phyloP scores from a whole-genome alignment of 1,140 invertebrate genomes.

The Zaprionus taronus region DNA sequence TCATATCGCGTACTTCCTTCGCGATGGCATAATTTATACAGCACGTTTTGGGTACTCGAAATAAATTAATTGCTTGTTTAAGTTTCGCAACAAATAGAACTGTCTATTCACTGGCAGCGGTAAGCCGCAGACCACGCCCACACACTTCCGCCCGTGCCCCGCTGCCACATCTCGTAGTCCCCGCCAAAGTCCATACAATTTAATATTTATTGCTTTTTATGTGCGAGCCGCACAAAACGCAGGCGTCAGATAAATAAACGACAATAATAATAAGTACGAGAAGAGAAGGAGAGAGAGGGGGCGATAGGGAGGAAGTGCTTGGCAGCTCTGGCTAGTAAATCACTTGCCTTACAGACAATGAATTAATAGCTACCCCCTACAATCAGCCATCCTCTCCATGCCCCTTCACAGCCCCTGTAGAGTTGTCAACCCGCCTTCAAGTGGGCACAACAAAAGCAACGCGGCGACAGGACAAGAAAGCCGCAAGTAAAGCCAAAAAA shows the following conservation, averaged over 20 bases:
- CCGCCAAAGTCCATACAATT: constrained; percentile 40
- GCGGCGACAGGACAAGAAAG: constrained; percentile 25
- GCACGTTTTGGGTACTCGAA: background rate
- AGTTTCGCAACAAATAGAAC: constrained; percentile 56
- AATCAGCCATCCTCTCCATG: background rate
- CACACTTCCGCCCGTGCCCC: background rate
- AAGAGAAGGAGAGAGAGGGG: background rate
- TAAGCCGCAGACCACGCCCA: constrained; percentile 39
- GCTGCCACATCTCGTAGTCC: constrained; percentile 1
- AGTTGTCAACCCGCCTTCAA: constrained; percentile 1
- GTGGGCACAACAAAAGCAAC: constrained; percentile 41
- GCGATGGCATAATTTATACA: background rate
- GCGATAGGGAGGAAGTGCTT: background rate
- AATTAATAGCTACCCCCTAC: background rate
- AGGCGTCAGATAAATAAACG: constrained; percentile 65
- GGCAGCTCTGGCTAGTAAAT: constrained; percentile 44
- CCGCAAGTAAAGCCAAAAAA: constrained; percentile 44
- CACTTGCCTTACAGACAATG: constrained; percentile 48
- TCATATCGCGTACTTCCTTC: background rate
- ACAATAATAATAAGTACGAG: constrained; percentile 60
- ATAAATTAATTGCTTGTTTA: constrained; percentile 66
- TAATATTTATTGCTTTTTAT: constrained; percentile 69
- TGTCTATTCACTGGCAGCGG: constrained; percentile 39
- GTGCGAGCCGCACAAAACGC: constrained; percentile 48
- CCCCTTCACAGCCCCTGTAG: background rate